A percentile compares a stretch with the other conserved stretches of the same genome.
Conservation (phyloP, 2,797 vertebrate species). For the Chrysocyon brachyurus region DNA sequence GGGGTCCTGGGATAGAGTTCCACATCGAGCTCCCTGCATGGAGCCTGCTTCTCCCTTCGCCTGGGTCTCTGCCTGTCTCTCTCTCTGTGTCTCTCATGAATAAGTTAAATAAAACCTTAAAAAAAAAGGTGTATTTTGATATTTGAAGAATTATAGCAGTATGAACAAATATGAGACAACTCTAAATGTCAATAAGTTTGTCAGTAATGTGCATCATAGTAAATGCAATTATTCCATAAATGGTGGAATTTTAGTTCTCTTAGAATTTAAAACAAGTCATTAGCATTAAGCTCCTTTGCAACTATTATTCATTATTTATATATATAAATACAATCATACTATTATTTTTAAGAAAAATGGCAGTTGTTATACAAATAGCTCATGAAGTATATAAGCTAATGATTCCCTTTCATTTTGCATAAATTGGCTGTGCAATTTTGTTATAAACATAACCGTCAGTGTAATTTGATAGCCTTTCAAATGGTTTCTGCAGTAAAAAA, state of each 20-base stretch:
- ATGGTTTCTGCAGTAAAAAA: constrained; percentile 69
- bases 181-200: background rate
- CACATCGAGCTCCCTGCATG: too few relatives aligned
- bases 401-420: constrained; percentile 81
- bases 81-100: too few relatives aligned
- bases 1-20: too few relatives aligned
- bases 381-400: constrained; percentile 72
- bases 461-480: constrained; percentile 71
- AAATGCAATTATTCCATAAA: constrained; percentile 34
- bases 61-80: too few relatives aligned
- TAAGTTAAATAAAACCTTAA: too few relatives aligned
- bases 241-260: background rate
- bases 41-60: too few relatives aligned
- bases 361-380: constrained; percentile 57
- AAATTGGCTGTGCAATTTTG: constrained; percentile 63
- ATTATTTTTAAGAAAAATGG: constrained; percentile 57
- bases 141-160: background rate
- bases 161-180: background rate
- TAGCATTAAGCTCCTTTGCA: background rate
- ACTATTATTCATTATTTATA: background rate
- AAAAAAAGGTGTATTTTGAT: background rate
- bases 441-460: constrained; percentile 73
- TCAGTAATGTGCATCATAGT: background rate
- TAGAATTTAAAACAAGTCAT: constrained; percentile 18
- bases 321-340: background rate